Evolutionary conservation across 2,888 invertebrate genomes (phyloP).

Genomic region (Helobdella robusta): DNA sequence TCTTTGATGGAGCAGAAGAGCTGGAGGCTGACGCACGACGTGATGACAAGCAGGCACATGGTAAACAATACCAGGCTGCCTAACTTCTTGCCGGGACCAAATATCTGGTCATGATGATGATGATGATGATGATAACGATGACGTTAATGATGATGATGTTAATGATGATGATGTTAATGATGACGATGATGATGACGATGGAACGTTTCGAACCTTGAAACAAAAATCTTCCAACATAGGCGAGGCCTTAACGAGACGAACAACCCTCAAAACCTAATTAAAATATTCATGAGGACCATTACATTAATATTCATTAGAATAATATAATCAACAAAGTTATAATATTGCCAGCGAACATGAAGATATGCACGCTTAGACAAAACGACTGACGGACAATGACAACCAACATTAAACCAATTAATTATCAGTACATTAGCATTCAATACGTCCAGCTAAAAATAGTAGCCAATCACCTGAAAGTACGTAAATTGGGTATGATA

Average conservation of each 20-base stretch:
- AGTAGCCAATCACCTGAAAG: slow-evolving; percentile 72
- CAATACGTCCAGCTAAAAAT: too few species aligned
- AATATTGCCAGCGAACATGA: neutral
- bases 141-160: neutral
- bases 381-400: neutral
- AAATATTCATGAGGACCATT: neutral
- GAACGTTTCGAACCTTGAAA: slow-evolving; percentile 50
- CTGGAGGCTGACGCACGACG: slow-evolving; percentile 97
- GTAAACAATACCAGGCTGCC: slow-evolving; percentile 98
- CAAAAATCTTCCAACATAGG: slow-evolving; percentile 93
- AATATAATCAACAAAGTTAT: neutral
- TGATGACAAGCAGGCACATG: slow-evolving; percentile 94
- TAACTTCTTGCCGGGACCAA: slow-evolving; percentile 79
- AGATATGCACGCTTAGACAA: neutral
- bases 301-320: neutral
- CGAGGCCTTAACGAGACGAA: slow-evolving; percentile 91
- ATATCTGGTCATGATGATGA: slow-evolving; percentile 52
- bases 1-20: slow-evolving; percentile 81
- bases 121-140: neutral
- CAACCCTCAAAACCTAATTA: slow-evolving; percentile 77
- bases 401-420: too few species aligned
- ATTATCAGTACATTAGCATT: too few species aligned
- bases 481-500: slow-evolving; percentile 86
- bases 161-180: neutral
- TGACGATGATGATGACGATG: neutral